These are phyloP conservation scores for Oryzias javanicus DNA, from an alignment of 2,113 vertebrate genomes.

Conservation along the genomic window DNA sequence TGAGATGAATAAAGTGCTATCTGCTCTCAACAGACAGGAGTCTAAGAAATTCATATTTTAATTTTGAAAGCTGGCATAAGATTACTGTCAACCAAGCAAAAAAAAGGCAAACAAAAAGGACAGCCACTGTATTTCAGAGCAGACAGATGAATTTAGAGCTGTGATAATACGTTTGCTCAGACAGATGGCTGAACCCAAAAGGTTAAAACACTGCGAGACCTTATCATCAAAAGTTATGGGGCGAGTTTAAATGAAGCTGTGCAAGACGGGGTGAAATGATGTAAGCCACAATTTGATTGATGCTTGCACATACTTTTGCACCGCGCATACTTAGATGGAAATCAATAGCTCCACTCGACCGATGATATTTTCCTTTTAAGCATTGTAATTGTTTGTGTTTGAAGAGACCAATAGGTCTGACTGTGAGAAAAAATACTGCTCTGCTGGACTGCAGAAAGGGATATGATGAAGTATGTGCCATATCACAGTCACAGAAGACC, in stretches of 20 bases:
- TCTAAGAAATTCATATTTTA: slow-evolving; percentile 24
- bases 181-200: slow-evolving; percentile 22
- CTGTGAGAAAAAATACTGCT: slow-evolving; percentile 29
- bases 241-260: slow-evolving; percentile 14
- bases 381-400: slow-evolving; percentile 52
- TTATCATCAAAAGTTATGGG: slow-evolving; percentile 30
- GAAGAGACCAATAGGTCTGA: slow-evolving; percentile 25
- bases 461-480: slow-evolving; percentile 32
- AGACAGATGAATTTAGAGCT: slow-evolving; percentile 24
- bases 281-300: slow-evolving; percentile 50
- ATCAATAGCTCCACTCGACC: slow-evolving; percentile 58
- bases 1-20: slow-evolving; percentile 12
- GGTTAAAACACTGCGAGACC: slow-evolving; percentile 25
- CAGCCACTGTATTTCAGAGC: slow-evolving; percentile 8
- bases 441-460: slow-evolving; percentile 49
- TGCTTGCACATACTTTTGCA: slow-evolving; percentile 45
- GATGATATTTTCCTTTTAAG: slow-evolving; percentile 60
- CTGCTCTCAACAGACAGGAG: slow-evolving; percentile 36
- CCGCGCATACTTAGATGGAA: slow-evolving; percentile 53
- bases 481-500: slow-evolving; percentile 32
- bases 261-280: slow-evolving; percentile 35
- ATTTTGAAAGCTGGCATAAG: slow-evolving; percentile 21
- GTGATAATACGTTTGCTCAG: slow-evolving; percentile 31
- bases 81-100: slow-evolving; percentile 2
- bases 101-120: not conserved